phyloP scores from a whole-genome alignment of 2,888 invertebrate species.

The Laspeyria flexula region DNA sequence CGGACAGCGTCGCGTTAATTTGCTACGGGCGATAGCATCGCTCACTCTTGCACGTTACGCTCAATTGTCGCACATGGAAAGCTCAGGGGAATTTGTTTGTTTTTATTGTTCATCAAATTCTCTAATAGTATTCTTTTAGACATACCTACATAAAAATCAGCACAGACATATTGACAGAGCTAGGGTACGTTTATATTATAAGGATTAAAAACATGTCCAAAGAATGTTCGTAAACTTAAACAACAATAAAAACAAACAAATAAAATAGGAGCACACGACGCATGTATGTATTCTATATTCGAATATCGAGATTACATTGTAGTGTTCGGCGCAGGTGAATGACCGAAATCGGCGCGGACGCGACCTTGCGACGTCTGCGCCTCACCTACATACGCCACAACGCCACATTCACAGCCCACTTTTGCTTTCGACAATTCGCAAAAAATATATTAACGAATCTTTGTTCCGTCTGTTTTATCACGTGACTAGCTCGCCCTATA shows the following conservation, averaged over 20 bases:
- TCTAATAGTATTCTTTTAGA: no score
- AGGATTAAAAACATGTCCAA: no score
- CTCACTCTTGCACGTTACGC: slow-evolving; percentile 38
- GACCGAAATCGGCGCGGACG: slow-evolving; percentile 84
- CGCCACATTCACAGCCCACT: slow-evolving; percentile 78
- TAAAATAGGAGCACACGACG: slow-evolving; percentile 26
- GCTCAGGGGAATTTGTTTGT: slow-evolving; percentile 7
- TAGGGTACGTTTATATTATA: no score
- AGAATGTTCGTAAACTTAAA: not conserved
- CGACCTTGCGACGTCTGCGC: slow-evolving; percentile 80
- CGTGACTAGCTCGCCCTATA: slow-evolving; percentile 36
- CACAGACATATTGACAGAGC: no score
- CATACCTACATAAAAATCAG: no score
- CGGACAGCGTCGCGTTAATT: slow-evolving; percentile 49
- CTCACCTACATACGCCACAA: slow-evolving; percentile 84
- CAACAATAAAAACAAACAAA: slow-evolving; percentile 14
- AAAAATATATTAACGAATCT: slow-evolving; percentile 62
- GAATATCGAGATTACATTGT: slow-evolving; percentile 56
- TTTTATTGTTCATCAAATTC: no score
- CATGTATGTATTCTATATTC: slow-evolving; percentile 39
- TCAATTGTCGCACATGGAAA: slow-evolving; percentile 33
- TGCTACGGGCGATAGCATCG: slow-evolving; percentile 55
- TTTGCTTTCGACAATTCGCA: slow-evolving; percentile 84
- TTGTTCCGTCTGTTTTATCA: slow-evolving; percentile 37
- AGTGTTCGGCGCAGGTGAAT: slow-evolving; percentile 69